phyloP scores from a whole-genome alignment of 2,797 vertebrate genomes.

The Lindbergichthys nudifrons region DNA sequence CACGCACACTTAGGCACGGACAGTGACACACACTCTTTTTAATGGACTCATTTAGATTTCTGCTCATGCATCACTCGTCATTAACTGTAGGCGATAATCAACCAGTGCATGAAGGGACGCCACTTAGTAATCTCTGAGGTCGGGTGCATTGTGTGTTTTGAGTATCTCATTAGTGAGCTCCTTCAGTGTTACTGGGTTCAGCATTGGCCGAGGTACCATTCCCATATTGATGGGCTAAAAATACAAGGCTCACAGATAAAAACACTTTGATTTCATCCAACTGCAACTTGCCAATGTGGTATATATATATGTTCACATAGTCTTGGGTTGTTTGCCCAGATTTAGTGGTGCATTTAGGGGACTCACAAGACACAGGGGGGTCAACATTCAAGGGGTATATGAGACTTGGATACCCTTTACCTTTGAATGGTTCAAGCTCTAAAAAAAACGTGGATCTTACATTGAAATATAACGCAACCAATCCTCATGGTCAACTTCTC shows the following conservation, averaged over 20 bases:
- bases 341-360: not conserved
- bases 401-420: too few relatives aligned
- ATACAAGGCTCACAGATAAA: not conserved
- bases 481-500: not conserved
- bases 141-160: constrained; percentile 29
- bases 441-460: not conserved
- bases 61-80: constrained; percentile 50
- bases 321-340: not conserved
- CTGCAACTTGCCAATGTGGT: not conserved
- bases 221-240: constrained; percentile 5
- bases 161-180: constrained; percentile 21
- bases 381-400: too few relatives aligned
- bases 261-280: not conserved
- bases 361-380: too few relatives aligned
- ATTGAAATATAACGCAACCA: not conserved
- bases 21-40: constrained; percentile 43
- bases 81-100: constrained; percentile 48
- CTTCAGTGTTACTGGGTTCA: constrained; percentile 12
- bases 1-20: constrained; percentile 50
- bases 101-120: constrained; percentile 50
- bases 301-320: too few relatives aligned
- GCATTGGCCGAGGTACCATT: not conserved
- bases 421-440: not conserved
- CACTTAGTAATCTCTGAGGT: constrained; percentile 30
- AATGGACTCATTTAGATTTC: constrained; percentile 49